Base-by-base conservation (phyloP, 2,888 invertebrate genomes). In the Megalurothrips usitatus region DNA sequence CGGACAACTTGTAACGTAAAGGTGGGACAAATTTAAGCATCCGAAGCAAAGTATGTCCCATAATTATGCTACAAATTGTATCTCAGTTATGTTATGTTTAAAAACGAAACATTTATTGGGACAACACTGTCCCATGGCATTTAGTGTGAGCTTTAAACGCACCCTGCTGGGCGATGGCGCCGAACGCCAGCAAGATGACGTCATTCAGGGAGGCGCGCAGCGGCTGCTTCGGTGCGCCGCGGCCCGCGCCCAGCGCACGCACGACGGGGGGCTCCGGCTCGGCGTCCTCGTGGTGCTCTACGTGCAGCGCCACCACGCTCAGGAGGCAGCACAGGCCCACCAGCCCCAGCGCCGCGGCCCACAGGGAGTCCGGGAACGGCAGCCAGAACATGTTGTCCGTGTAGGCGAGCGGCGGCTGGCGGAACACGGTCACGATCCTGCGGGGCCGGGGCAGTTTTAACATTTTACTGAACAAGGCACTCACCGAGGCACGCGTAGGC, bases 101-200 rank as follows among this genome's bases (percentile, higher is more conserved):
- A n/a, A n/a, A n/a, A n/a, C n/a, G n/a, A n/a, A n/a, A n/a, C n/a
- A n/a, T n/a, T n/a, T n/a, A n/a, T n/a, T n/a, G n/a, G n/a, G n/a
- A n/a, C n/a, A n/a, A n/a, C n/a, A n/a, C n/a, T n/a, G n/a, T n/a
- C n/a, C n/a, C n/a, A n/a, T n/a, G n/a, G n/a, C n/a, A n/a, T n/a
- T n/a, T n/a, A n/a, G n/a, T n/a, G n/a, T n/a, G n/a, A n/a, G 52
- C 52, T 17, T 19, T 52, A 8, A 0, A 79, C 79, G 58, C 47
- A 83, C 83, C 83, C 80, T 83, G 83, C 80, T 83, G 83, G 47
- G 82, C 82, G 23, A 83, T 80, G 23, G 83, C 83, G 19, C 83
- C 83, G 23, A 83, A 80, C 43, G 82, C 82, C 43, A 82, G 63
- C 11, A 83, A 80, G 43, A 81, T 48, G 4, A 82, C 80, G 52